Evolutionary conservation across 2,797 vertebrate genomes (phyloP).

Genomic region (Borostomias antarcticus): DNA sequence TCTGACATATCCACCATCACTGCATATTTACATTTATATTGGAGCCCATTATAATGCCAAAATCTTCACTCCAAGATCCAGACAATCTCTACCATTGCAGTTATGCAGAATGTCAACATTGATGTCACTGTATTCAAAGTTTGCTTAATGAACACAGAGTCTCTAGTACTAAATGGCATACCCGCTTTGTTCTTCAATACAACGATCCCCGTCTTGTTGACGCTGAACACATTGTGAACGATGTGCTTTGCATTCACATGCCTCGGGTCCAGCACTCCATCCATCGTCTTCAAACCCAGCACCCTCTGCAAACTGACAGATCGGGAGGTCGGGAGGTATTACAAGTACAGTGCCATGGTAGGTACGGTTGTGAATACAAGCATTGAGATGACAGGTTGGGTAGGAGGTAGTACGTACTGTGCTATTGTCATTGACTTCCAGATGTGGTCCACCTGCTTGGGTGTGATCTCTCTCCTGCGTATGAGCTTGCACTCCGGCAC

Average conservation of each 20-base stretch:
- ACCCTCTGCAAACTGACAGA: constrained; percentile 80
- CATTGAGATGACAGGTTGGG: too few relatives aligned
- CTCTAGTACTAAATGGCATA: constrained; percentile 53
- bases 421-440: constrained; percentile 90
- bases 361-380: neutral
- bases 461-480: constrained; percentile 81
- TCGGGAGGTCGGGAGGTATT: neutral
- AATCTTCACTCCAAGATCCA: too few relatives aligned
- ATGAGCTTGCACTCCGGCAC: constrained; percentile 87
- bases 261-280: constrained; percentile 83
- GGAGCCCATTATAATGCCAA: too few relatives aligned
- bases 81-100: too few relatives aligned
- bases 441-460: constrained; percentile 86
- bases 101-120: too few relatives aligned
- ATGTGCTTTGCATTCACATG: constrained; percentile 86
- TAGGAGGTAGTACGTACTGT: constrained; percentile 59
- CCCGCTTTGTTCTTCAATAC: constrained; percentile 89
- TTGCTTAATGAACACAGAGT: too few relatives aligned
- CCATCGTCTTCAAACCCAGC: constrained; percentile 86
- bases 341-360: neutral
- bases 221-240: constrained; percentile 87
- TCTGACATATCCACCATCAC: too few relatives aligned
- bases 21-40: too few relatives aligned
- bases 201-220: constrained; percentile 90
- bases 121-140: too few relatives aligned